Percentiles rank a stretch among this genome's conserved stretches.
Evolutionary conservation across 2,797 vertebrate genomes (phyloP).

Genomic region (Syncerus caffer): DNA sequence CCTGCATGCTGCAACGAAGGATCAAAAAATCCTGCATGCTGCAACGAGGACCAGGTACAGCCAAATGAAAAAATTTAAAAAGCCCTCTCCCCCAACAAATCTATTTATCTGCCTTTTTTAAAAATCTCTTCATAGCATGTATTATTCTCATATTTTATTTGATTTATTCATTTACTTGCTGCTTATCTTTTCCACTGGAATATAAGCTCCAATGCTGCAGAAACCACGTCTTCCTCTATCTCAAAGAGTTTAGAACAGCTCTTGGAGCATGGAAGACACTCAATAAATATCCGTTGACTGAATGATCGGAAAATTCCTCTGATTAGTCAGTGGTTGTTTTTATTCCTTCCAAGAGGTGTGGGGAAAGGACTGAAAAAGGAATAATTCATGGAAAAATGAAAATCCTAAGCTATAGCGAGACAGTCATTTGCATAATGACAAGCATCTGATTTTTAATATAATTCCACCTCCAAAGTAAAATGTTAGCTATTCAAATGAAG

Average conservation of each 20-base stretch:
- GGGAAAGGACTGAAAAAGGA: conserved; percentile 26
- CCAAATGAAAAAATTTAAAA: neutral
- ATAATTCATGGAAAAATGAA: conserved; percentile 64
- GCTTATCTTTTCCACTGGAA: neutral
- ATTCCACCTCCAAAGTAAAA: conserved; percentile 59
- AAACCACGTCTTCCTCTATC: neutral
- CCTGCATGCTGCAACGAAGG: neutral
- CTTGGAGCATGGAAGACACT: neutral
- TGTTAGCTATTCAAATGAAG: neutral
- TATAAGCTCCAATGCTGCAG: neutral
- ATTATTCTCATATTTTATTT: neutral
- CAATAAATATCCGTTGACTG: neutral
- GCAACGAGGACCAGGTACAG: neutral
- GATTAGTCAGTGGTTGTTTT: conserved; percentile 34
- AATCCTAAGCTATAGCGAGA: conserved; percentile 3
- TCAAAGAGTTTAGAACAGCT: neutral
- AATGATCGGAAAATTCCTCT: conserved; percentile 54
- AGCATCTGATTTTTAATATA: conserved; percentile 61
- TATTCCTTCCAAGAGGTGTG: conserved; percentile 3
- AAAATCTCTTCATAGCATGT: neutral
- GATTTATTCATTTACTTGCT: no score
- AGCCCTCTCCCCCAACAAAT: neutral
- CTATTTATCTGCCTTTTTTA: rapidly evolving
- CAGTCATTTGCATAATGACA: conserved; percentile 63
- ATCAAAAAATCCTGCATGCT: neutral